Evolutionary conservation across 30 jellyfish, hydroid and myxozoan genomes (phyloP).

Genomic region (Aurelia aurita complex sp. Pacific): DNA sequence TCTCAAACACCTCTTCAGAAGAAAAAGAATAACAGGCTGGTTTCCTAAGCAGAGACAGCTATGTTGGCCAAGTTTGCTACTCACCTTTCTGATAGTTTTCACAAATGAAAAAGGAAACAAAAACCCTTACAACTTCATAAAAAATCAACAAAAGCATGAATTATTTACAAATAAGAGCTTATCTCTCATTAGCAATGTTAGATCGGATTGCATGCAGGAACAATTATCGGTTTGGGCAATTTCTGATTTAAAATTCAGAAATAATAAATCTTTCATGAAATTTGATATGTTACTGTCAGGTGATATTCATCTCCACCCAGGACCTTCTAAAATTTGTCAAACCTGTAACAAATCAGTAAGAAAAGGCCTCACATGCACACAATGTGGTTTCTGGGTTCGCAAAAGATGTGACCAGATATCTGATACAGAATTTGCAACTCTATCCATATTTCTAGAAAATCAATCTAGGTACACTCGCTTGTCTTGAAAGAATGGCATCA

Average conservation of each 20-base stretch:
- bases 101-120: neutral
- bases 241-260: conserved; percentile 7
- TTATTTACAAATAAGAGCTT: conserved; percentile 13
- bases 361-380: too few relatives aligned
- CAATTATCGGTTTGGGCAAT: conserved; percentile 22
- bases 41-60: too few relatives aligned
- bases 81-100: too few relatives aligned
- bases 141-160: conserved; percentile 20
- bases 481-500: neutral
- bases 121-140: conserved; percentile 14
- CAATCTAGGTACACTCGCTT: conserved; percentile 1
- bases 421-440: neutral
- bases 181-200: conserved; percentile 21
- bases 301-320: too few relatives aligned
- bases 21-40: too few relatives aligned
- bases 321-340: too few relatives aligned
- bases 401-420: too few relatives aligned
- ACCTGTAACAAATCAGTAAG: too few relatives aligned
- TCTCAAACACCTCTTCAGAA: conserved; percentile 12
- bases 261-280: too few relatives aligned
- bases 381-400: too few relatives aligned
- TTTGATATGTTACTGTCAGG: too few relatives aligned
- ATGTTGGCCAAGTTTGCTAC: too few relatives aligned
- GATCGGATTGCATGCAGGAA: conserved; percentile 32
- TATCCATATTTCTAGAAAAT: neutral